A percentile compares a stretch with the other conserved stretches of the same genome.
Conservation (phyloP, 1,140 invertebrate species). For the Lasioglossum baleicum region DNA sequence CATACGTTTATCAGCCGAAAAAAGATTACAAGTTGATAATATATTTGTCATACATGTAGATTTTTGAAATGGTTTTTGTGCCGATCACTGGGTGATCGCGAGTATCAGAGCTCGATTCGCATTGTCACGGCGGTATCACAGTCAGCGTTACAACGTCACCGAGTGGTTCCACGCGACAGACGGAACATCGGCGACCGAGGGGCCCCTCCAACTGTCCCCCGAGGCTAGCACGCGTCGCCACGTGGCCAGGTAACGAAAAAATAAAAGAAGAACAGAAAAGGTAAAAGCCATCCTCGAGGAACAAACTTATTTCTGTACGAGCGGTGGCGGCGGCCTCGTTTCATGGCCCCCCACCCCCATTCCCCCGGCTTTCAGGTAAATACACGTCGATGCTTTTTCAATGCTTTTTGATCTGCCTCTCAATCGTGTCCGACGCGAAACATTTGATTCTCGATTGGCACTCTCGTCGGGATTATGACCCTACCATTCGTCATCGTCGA, state of each 20-base stretch:
- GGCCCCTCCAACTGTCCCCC: constrained; percentile 59
- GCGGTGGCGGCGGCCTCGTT: constrained; percentile 2
- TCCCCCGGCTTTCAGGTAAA: too few relatives aligned
- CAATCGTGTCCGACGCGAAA: neutral
- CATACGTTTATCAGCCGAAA: too few relatives aligned
- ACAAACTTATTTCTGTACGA: constrained; percentile 18
- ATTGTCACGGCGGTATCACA: neutral
- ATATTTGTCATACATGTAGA: too few relatives aligned
- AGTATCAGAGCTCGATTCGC: neutral
- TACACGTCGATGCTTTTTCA: neutral
- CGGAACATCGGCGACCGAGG: constrained; percentile 54
- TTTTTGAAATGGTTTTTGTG: too few relatives aligned
- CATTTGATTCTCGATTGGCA: constrained; percentile 8
- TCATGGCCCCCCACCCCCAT: neutral
- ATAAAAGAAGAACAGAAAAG: constrained; percentile 42
- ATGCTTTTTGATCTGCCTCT: neutral
- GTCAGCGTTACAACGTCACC: neutral
- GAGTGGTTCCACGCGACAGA: constrained; percentile 20
- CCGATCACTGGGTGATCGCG: too few relatives aligned
- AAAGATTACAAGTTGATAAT: too few relatives aligned
- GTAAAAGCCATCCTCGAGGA: constrained; percentile 64
- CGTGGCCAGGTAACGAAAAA: constrained; percentile 71
- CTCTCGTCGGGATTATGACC: constrained; percentile 10
- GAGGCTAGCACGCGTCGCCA: constrained; percentile 72
- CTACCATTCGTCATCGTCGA: neutral